phyloP scores from a whole-genome alignment of 37 sponge, comb jelly and placozoan genomes.

The Aphrocallistes beatrix region DNA sequence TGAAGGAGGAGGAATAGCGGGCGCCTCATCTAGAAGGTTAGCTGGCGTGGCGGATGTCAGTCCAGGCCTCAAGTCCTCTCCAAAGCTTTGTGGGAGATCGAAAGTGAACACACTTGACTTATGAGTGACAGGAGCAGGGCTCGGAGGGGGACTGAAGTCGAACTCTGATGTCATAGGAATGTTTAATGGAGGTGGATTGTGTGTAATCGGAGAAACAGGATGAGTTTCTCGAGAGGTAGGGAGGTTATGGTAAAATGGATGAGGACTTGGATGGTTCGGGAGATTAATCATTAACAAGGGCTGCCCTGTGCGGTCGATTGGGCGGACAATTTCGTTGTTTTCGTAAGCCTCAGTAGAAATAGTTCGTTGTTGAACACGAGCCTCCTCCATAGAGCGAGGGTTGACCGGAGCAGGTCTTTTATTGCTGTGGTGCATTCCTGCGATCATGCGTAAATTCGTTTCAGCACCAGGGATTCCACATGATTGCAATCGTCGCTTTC shows the following conservation, averaged over 20 bases:
- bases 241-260: too few species aligned
- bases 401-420: background rate
- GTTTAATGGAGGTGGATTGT: too few species aligned
- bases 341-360: background rate
- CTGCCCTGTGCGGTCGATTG: too few species aligned
- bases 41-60: background rate
- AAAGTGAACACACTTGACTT: slow-evolving; percentile 2
- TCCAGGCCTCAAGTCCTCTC: background rate
- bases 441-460: background rate
- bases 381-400: background rate
- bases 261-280: too few species aligned
- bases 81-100: background rate
- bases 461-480: background rate
- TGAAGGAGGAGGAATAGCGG: background rate
- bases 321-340: background rate
- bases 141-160: background rate
- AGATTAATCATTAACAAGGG: too few species aligned
- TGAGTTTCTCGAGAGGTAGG: too few species aligned
- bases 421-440: background rate
- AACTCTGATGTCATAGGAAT: background rate
- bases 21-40: background rate
- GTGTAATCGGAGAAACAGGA: too few species aligned
- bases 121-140: slow-evolving; percentile 1
- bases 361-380: background rate
- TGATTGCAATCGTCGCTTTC: background rate